Conservation (phyloP, 2,113 vertebrate species). For the Gobiocypris rarus region DNA sequence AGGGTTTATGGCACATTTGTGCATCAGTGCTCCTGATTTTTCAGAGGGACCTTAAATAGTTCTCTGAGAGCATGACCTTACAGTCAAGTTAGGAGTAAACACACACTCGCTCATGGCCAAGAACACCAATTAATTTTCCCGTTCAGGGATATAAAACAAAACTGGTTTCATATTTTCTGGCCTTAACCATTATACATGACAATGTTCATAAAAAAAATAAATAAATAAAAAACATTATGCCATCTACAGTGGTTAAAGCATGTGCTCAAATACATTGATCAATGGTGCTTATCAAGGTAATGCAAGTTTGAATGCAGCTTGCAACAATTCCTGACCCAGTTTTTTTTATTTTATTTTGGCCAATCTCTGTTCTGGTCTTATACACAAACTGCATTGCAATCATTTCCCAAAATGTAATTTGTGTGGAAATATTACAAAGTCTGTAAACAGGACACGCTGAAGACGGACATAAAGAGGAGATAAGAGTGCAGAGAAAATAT, state of each 20-base stretch:
- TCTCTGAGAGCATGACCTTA: not conserved
- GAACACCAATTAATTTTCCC: not conserved
- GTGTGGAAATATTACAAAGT: no score
- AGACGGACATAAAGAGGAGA: no score
- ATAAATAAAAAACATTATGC: not conserved
- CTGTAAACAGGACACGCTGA: no score
- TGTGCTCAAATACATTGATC: not conserved
- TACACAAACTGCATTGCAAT: no score
- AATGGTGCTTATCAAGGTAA: not conserved
- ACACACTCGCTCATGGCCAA: not conserved
- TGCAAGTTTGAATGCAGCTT: not conserved
- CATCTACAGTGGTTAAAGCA: not conserved
- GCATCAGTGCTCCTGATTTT: not conserved
- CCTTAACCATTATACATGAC: not conserved
- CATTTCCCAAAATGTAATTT: no score
- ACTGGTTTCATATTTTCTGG: not conserved
- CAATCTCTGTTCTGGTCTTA: no score
- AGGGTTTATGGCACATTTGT: conserved; percentile 4
- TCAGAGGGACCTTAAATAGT: not conserved
- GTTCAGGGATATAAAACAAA: not conserved
- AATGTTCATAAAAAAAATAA: not conserved
- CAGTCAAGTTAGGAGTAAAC: not conserved
- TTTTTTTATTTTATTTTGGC: no score
- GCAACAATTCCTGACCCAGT: not conserved
- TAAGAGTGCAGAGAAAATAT: no score